phyloP scores from a whole-genome alignment of 2,888 invertebrate species.

The Muscina levida region DNA sequence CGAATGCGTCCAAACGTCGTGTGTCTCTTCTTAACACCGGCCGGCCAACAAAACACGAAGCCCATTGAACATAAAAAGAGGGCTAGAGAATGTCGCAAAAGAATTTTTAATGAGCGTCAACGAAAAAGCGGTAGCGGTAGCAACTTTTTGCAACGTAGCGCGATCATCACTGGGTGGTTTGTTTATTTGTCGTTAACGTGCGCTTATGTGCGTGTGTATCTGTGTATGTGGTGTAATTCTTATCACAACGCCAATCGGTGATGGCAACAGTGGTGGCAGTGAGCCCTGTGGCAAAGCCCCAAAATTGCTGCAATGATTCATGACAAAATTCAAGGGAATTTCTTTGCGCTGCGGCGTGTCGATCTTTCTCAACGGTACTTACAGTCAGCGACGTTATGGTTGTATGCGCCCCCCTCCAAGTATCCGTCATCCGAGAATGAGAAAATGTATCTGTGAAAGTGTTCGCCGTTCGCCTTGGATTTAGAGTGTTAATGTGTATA shows the following conservation, averaged over 20 bases:
- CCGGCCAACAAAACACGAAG: conserved; percentile 11
- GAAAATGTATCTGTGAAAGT: conserved; percentile 9
- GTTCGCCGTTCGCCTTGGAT: background rate
- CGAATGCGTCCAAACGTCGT: conserved; percentile 60
- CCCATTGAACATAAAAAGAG: background rate
- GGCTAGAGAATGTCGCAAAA: conserved; percentile 6
- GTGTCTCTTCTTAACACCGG: background rate
- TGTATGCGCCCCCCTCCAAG: background rate
- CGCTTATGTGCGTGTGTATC: conserved; percentile 6
- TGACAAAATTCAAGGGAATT: conserved; percentile 52
- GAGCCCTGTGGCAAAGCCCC: conserved; percentile 6
- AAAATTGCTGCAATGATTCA: conserved; percentile 53
- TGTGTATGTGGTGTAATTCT: conserved; percentile 11
- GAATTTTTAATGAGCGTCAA: conserved; percentile 22
- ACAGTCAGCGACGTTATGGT: conserved; percentile 36
- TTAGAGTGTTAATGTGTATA: conserved; percentile 38
- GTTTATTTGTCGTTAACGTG: conserved; percentile 32
- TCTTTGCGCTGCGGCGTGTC: conserved; percentile 12
- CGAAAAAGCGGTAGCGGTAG: conserved; percentile 10
- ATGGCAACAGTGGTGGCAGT: no score
- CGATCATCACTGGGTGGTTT: conserved; percentile 22
- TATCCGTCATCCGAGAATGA: background rate
- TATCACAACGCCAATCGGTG: background rate
- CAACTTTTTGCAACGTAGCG: conserved; percentile 3
- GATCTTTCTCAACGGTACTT: conserved; percentile 45